Base-by-base conservation (phyloP, 2,113 vertebrate species). In the Apteryx mantelli region DNA sequence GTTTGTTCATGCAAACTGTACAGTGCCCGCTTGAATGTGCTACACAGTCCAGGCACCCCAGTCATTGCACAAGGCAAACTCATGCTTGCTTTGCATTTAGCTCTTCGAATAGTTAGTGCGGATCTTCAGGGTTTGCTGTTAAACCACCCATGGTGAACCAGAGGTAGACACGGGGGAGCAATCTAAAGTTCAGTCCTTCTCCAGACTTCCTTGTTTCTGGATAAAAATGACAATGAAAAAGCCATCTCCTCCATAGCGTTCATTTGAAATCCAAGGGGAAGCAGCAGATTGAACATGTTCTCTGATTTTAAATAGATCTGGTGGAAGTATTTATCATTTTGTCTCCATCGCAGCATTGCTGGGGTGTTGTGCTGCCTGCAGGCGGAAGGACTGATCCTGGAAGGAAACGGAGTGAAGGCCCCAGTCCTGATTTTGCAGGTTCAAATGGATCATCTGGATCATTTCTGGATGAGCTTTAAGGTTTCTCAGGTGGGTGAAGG, bases 281-380 rank as follows among this genome's bases (percentile, higher is more conserved):
- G 30, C 89, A 91, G 73, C 77, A 82, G 85, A 65, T 53, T 81
- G 76, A 91, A 15, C 19, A 19, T 75, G 65, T 93, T 93, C 46
- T 81, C 89, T 71, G 25, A 36, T 90, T 95, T 96, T 78, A 88
- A 95, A 95, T 83, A 90, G 91, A 91, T 81, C 89, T 96, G 68
- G 89, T 86, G 75, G 89, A 95, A 93, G 55, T 96, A 83, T 88
- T 96, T 94, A 74, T 91, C 76, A 44, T 34, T 16, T 69, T 82
- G 42, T 80, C 66, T 95, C 89, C 73, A 65, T 93, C 82, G 68
- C 78, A 86, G 66, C 68, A 56, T 79, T 89, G 90, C 75, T 89
- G 36, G 77, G 42, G 32, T 92, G 55, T 90, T 95, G 64, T 82
- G 82, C 85, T 76, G 38, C 71, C 73, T 97, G 82, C 56, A 88